Conservation (phyloP, 2,797 vertebrate species). For the Lophius americanus region DNA sequence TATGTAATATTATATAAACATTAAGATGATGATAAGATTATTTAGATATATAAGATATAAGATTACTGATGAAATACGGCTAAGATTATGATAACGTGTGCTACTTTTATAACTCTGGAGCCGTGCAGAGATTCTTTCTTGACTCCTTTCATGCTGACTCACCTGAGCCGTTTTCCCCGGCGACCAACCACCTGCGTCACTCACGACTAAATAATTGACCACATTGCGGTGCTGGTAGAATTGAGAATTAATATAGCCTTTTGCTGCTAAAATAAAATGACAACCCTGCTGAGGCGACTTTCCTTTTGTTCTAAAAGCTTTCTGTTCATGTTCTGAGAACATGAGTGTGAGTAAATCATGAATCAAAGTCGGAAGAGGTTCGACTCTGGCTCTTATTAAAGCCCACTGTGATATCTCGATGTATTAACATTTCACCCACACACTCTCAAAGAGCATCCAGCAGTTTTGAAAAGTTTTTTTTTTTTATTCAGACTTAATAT, state of each 20-base stretch:
- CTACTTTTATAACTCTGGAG: too few relatives aligned
- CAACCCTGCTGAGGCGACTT: conserved; percentile 44
- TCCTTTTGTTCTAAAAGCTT: conserved; percentile 34
- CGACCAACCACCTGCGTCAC: conserved; percentile 44
- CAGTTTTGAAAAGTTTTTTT: neutral
- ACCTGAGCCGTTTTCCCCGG: conserved; percentile 12
- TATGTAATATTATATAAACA: too few relatives aligned
- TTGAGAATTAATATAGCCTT: too few relatives aligned
- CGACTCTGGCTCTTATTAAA: neutral
- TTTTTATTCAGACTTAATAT: neutral
- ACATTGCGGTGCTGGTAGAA: conserved; percentile 31
- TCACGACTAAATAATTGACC: conserved; percentile 52
- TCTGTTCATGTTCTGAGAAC: conserved; percentile 32
- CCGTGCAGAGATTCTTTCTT: neutral
- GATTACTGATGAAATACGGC: too few relatives aligned
- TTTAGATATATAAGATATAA: too few relatives aligned
- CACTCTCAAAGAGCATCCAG: neutral
- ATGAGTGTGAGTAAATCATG: conserved; percentile 39
- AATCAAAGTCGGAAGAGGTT: conserved; percentile 39
- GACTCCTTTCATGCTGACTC: conserved; percentile 9
- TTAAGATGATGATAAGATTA: too few relatives aligned
- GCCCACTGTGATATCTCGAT: conserved; percentile 7
- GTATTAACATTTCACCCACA: conserved; percentile 8
- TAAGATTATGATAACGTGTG: too few relatives aligned
- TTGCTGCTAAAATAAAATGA: conserved; percentile 29